phyloP scores from a whole-genome alignment of 2,113 vertebrate genomes.

The Elachura formosa region DNA sequence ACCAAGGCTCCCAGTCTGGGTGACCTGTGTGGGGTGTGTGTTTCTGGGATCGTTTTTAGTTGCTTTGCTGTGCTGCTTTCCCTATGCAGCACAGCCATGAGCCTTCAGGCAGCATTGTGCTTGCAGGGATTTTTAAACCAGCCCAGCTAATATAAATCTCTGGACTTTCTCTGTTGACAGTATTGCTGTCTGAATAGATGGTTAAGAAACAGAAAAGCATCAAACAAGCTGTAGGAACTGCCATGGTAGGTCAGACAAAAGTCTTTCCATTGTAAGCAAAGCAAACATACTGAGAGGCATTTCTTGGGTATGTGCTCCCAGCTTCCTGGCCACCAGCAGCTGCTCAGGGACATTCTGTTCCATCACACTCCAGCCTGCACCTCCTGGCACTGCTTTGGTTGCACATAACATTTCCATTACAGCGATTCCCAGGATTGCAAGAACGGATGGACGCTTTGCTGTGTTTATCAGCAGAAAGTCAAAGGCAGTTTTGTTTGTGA shows the following conservation, averaged over 20 bases:
- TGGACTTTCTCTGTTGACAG: background rate
- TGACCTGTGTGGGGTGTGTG: background rate
- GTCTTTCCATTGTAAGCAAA: background rate
- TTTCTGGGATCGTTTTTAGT: background rate
- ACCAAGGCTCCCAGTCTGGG: background rate
- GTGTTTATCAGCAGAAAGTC: background rate
- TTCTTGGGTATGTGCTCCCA: background rate
- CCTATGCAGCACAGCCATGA: background rate
- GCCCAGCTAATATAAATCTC: background rate
- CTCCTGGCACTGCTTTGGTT: background rate
- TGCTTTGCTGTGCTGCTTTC: background rate
- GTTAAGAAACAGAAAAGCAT: background rate
- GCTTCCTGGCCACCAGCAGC: background rate
- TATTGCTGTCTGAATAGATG: background rate
- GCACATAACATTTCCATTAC: background rate
- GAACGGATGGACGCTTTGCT: background rate
- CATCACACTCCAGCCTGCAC: background rate
- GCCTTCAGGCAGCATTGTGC: rapidly evolving
- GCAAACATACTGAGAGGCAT: background rate
- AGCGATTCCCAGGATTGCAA: background rate
- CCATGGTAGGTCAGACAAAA: background rate
- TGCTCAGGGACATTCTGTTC: background rate
- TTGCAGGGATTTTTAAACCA: background rate
- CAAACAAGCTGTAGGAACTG: background rate
- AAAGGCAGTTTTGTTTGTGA: background rate